Base-by-base conservation (phyloP, 2,888 invertebrate species). In the Dolomedes plantarius region DNA sequence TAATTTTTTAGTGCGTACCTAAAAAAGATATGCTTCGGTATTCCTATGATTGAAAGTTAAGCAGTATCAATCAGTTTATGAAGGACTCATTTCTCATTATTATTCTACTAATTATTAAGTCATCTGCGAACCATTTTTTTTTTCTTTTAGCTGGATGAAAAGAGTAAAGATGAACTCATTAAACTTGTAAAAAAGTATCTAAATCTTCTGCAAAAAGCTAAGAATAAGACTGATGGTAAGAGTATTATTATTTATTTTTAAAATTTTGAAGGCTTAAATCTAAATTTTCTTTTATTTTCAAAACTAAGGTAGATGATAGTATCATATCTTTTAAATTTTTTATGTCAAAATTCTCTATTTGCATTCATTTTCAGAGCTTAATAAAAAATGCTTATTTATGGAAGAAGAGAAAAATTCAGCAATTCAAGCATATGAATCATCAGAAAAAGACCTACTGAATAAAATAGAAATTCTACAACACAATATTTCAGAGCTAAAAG, bases 181-280 rank as follows among this genome's bases (percentile, higher is more conserved):
- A 91, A 91, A 88, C 91, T 91, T 90, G 91, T 91, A 23, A 91
- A 91, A 89, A 91, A 91, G 81, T 91, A 92, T 89, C 90, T 90
- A 82, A 86, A 91, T 11, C 89, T 90, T 36, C 75, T 91, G 29
- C 91, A 91, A 88, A 91, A 91, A 88, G 89, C 90, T 36, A 90
- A 90, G 87, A 88, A 88, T 3, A 91, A 90, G 89, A 90, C 89
- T 89, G 91, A 91, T 86, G 91, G 91, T 91, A 89, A 88, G 87
- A n/a, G 5, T n/a, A 41, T n/a, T n/a, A n/a, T n/a, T n/a, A n/a
- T n/a, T n/a, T n/a, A 23, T 46, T n/a, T 13, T 79, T 64, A 39
- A 19, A 11, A 9, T 27, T 39, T 29, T 19, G 28, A 27, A 29
- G 23, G 11, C 5, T 69, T 41, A 41, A 39, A 1, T 69, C 69